A percentile compares a stretch with the other conserved stretches of the same genome.
Evolutionary conservation across 2,888 invertebrate species (phyloP).

Genomic region (Escarpia spicata): DNA sequence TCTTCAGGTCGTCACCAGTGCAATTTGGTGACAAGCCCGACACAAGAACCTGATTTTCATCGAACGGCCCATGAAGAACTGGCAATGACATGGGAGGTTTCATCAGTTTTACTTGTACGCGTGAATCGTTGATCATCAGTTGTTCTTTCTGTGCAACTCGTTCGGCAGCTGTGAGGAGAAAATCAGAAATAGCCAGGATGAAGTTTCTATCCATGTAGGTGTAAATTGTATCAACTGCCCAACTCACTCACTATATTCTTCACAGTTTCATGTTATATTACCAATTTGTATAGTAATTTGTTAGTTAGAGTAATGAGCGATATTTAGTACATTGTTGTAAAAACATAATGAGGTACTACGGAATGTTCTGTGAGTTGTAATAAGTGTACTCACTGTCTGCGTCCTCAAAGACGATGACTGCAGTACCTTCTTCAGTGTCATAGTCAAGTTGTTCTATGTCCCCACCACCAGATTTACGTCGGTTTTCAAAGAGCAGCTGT

Average conservation of each 20-base stretch:
- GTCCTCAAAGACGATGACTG: conserved; percentile 21
- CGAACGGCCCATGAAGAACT: not conserved
- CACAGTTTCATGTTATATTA: no score
- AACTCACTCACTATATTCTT: no score
- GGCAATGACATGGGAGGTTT: conserved; percentile 20
- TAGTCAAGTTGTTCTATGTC: not conserved
- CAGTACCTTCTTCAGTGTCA: not conserved
- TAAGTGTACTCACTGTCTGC: not conserved
- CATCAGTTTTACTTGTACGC: conserved; percentile 20
- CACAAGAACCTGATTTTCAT: conserved; percentile 20
- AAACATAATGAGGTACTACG: no score
- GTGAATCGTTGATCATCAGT: not conserved
- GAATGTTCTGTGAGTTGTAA: not conserved
- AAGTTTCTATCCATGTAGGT: not conserved
- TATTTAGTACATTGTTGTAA: no score
- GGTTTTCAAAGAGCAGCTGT: conserved; percentile 33
- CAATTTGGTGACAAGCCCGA: not conserved
- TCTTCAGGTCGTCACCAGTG: conserved; percentile 17
- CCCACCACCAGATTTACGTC: conserved; percentile 31
- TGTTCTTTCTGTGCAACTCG: not conserved
- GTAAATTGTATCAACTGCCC: no score
- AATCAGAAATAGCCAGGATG: not conserved
- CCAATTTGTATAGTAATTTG: no score
- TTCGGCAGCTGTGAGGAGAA: not conserved
- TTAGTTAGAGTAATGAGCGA: no score